Percentiles rank a stretch among this genome's conserved stretches.
Conservation (phyloP, 2,888 invertebrate genomes). For the Achlya flavicornis region DNA sequence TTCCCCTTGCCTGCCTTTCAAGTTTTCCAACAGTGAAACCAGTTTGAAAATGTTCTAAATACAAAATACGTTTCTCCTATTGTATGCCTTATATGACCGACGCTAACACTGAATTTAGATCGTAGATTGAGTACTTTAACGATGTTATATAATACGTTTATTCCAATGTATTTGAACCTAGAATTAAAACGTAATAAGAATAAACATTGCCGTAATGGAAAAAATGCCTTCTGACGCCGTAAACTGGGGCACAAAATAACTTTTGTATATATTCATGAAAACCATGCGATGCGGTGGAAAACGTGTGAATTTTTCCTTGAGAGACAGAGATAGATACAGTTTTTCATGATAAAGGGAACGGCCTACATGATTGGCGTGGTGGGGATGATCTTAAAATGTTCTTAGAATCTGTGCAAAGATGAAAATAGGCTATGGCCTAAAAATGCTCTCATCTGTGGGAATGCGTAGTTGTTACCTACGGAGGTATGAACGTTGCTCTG, state of each 20-base stretch:
- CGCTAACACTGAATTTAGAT: neutral
- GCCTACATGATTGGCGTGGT: constrained; percentile 71
- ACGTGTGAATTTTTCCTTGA: constrained; percentile 74
- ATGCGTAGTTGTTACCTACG: constrained; percentile 5
- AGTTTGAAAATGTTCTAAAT: constrained; percentile 36
- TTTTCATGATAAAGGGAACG: constrained; percentile 78
- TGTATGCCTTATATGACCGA: neutral
- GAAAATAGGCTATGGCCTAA: constrained; percentile 42
- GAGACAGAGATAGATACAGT: constrained; percentile 74
- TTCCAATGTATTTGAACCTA: constrained; percentile 31
- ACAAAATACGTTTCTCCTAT: neutral
- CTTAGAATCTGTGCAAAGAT: constrained; percentile 55
- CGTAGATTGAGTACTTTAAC: constrained; percentile 16
- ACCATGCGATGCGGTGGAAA: constrained; percentile 61
- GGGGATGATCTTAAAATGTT: constrained; percentile 81
- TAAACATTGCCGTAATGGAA: constrained; percentile 24
- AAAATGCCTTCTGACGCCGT: constrained; percentile 27
- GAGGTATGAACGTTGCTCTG: neutral
- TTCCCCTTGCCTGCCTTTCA: constrained; percentile 75
- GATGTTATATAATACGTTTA: constrained; percentile 21
- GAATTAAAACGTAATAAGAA: constrained; percentile 40
- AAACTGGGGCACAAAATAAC: constrained; percentile 41
- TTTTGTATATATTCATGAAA: constrained; percentile 44
- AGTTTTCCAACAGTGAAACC: constrained; percentile 59
- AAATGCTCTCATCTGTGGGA: constrained; percentile 19